Conservation (phyloP, 2,888 invertebrate species). For the Heteromyza rotundicornis region DNA sequence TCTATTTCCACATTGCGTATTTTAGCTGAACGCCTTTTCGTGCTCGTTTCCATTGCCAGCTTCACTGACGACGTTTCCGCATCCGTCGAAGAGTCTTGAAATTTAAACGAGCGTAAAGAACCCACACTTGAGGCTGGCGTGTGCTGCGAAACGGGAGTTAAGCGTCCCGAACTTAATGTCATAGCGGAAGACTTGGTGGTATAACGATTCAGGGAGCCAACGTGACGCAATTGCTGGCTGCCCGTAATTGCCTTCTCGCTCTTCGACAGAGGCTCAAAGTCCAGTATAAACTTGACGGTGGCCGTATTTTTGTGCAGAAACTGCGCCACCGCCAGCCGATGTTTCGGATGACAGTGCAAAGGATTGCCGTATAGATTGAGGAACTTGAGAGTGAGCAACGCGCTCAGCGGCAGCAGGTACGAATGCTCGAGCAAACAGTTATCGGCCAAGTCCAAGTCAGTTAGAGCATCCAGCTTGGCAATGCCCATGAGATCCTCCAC, state of each 20-base stretch:
- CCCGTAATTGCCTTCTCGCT: slow-evolving; percentile 65
- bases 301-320: slow-evolving; percentile 67
- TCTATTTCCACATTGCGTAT: slow-evolving; percentile 62
- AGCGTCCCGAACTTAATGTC: slow-evolving; percentile 36
- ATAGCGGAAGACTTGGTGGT: slow-evolving; percentile 28
- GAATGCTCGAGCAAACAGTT: slow-evolving; percentile 70
- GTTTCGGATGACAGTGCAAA: slow-evolving; percentile 68
- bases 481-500: slow-evolving; percentile 69
- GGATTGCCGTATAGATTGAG: slow-evolving; percentile 70
- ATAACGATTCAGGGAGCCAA: slow-evolving; percentile 37
- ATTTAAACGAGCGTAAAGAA: slow-evolving; percentile 44
- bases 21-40: slow-evolving; percentile 58
- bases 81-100: slow-evolving; percentile 27
- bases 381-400: slow-evolving; percentile 65
- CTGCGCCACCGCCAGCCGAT: slow-evolving; percentile 65
- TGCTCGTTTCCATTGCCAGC: slow-evolving; percentile 17
- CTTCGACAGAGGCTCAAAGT: slow-evolving; percentile 65
- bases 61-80: not conserved
- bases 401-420: slow-evolving; percentile 66
- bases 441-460: slow-evolving; percentile 69
- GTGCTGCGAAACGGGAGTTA: slow-evolving; percentile 30
- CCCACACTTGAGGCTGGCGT: slow-evolving; percentile 59
- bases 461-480: slow-evolving; percentile 65
- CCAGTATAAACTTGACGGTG: slow-evolving; percentile 67
- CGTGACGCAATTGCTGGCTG: slow-evolving; percentile 50